These are phyloP conservation scores for Passer domesticus DNA, from an alignment of 2,113 vertebrate genomes.

Conservation along the genomic window DNA sequence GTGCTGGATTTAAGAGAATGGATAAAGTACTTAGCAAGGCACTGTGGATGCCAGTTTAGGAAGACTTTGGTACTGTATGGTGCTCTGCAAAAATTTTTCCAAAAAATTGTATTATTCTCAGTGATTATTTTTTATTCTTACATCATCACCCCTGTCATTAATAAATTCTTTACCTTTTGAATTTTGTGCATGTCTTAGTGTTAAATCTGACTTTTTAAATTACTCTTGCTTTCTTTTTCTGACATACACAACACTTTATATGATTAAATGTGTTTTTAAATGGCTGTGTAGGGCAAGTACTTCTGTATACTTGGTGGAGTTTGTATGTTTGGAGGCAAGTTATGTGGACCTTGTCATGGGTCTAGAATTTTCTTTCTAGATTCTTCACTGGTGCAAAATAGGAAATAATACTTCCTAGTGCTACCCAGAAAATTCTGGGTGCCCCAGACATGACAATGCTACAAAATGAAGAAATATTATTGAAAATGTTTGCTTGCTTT, in stretches of 20 bases:
- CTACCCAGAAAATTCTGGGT: not conserved
- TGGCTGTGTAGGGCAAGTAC: not conserved
- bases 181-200: not conserved
- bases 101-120: not conserved
- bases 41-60: not conserved
- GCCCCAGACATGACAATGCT: not conserved
- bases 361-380: not conserved
- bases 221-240: not conserved
- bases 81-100: not conserved
- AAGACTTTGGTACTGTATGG: not conserved
- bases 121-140: not conserved
- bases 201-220: not conserved
- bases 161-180: not conserved
- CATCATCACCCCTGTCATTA: not conserved
- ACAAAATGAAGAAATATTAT: not conserved
- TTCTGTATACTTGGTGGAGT: not conserved
- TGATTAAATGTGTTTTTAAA: not conserved
- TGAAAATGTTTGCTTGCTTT: not conserved
- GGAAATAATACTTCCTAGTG: not conserved
- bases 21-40: not conserved
- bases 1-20: not conserved
- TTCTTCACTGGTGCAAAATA: not conserved
- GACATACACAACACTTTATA: not conserved
- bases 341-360: not conserved
- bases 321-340: not conserved